phyloP scores from a whole-genome alignment of 2,797 vertebrate genomes.

The Pseudopleuronectes americanus region DNA sequence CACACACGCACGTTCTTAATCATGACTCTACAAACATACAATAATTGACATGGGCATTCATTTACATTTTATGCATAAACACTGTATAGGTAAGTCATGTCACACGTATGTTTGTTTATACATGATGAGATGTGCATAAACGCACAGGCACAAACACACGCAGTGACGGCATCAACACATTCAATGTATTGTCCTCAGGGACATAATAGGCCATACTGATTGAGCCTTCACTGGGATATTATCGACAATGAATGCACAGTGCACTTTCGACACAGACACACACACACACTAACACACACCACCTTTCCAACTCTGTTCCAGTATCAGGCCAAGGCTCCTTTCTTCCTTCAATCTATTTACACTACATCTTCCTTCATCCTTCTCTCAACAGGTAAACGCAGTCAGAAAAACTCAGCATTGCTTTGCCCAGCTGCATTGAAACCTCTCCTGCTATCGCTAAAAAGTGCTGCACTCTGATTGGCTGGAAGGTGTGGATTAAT shows the following conservation, averaged over 20 bases:
- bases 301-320: too few species aligned
- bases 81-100: too few species aligned
- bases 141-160: slow-evolving; percentile 10
- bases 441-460: too few species aligned
- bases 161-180: slow-evolving; percentile 24
- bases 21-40: too few species aligned
- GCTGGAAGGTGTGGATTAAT: neutral
- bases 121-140: neutral
- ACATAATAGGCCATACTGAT: slow-evolving; percentile 60
- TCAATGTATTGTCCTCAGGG: slow-evolving; percentile 40
- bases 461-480: neutral
- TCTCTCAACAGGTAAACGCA: too few species aligned
- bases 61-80: too few species aligned
- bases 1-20: neutral
- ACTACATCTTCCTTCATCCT: too few species aligned
- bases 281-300: neutral
- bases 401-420: too few species aligned
- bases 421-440: too few species aligned
- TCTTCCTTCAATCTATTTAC: neutral
- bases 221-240: slow-evolving; percentile 40
- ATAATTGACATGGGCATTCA: too few species aligned
- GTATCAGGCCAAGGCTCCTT: neutral
- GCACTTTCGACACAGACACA: slow-evolving; percentile 18
- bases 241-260: slow-evolving; percentile 56
- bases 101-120: too few species aligned